Conservation (phyloP, 2,797 vertebrate species). For the Crocidura indochinensis region DNA sequence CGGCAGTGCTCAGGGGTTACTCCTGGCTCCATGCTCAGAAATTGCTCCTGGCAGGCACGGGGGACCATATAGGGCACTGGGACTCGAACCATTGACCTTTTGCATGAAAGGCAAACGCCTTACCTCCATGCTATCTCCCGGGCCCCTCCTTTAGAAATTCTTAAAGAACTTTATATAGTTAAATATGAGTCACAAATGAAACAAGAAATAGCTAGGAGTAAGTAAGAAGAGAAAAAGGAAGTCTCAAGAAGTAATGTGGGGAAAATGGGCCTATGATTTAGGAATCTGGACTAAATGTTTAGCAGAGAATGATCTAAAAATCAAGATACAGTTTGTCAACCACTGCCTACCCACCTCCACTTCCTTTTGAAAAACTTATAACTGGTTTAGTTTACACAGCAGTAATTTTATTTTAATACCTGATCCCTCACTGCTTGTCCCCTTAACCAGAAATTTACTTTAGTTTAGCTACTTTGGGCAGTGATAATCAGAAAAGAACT, state of each 20-base stretch:
- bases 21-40: too few relatives aligned
- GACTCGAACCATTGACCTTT: too few relatives aligned
- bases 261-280: neutral
- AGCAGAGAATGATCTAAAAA: neutral
- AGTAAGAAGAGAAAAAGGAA: too few relatives aligned
- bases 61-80: too few relatives aligned
- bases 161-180: neutral
- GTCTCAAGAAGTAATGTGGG: too few relatives aligned
- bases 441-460: neutral
- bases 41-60: too few relatives aligned
- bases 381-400: neutral
- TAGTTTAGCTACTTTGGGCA: neutral
- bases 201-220: too few relatives aligned
- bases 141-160: neutral
- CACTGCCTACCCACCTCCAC: neutral
- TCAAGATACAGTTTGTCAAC: neutral
- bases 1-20: too few relatives aligned
- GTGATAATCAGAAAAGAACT: neutral
- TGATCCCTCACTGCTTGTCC: neutral
- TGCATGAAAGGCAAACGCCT: too few relatives aligned
- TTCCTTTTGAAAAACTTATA: neutral
- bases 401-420: neutral
- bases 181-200: too few relatives aligned
- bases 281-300: slow-evolving; percentile 24
- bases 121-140: too few relatives aligned